Percentiles rank a stretch among this genome's conserved stretches.
Conservation (phyloP, 2,113 vertebrate genomes). For the Podarcis muralis region DNA sequence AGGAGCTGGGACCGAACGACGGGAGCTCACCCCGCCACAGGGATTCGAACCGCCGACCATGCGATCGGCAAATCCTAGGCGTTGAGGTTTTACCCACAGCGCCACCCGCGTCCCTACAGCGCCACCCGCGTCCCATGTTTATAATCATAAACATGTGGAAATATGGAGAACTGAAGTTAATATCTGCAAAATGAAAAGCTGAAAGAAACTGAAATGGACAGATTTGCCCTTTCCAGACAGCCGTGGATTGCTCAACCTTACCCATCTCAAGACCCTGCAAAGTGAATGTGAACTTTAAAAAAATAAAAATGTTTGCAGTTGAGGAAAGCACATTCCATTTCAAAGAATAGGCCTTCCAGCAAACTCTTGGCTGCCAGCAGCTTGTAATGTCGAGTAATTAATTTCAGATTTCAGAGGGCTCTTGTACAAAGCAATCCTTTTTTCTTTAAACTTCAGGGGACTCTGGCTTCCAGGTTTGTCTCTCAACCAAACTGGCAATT, state of each 20-base stretch:
- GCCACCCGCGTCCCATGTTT: no score
- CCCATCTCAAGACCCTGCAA: not conserved
- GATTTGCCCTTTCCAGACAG: not conserved
- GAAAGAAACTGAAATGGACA: no score
- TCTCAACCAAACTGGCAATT: not conserved
- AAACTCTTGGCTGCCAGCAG: not conserved
- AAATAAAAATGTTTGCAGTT: rapidly evolving
- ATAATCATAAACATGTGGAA: no score
- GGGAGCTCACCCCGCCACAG: no score
- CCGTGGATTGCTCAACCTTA: not conserved
- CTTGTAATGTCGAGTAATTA: conserved; percentile 49
- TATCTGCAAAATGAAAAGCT: no score
- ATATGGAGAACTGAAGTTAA: no score
- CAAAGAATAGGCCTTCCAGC: conserved; percentile 25
- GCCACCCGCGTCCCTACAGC: no score
- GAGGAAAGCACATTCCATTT: not conserved
- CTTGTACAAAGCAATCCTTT: conserved; percentile 16
- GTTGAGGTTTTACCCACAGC: no score
- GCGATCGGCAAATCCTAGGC: no score
- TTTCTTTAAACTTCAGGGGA: conserved; percentile 22
- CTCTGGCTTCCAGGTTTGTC: conserved; percentile 7
- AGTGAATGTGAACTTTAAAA: not conserved
- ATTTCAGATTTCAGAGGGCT: conserved; percentile 24
- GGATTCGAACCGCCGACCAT: no score
- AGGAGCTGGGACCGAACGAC: no score